These are phyloP conservation scores for Griposia aprilina DNA, from an alignment of 2,888 invertebrate genomes.

Conservation along the genomic window DNA sequence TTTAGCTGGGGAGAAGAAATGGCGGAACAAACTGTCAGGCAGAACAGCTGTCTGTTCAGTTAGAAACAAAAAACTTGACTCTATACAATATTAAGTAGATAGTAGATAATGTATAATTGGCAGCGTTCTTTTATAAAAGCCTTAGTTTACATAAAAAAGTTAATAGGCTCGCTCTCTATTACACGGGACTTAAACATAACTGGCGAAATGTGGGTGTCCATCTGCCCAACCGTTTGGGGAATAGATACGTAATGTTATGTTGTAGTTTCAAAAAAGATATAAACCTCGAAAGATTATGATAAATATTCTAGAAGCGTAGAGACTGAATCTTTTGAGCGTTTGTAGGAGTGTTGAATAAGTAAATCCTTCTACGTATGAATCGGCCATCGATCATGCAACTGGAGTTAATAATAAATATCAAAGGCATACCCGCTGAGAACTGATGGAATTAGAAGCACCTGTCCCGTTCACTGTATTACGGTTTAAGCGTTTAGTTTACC, in stretches of 20 bases:
- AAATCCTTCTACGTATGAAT: conserved; percentile 17
- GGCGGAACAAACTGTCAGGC: too few relatives aligned
- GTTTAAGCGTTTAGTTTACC: conserved; percentile 27
- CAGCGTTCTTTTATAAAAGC: too few relatives aligned
- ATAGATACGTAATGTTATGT: not conserved
- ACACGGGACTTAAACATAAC: too few relatives aligned
- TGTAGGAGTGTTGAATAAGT: conserved; percentile 17
- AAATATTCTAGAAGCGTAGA: not conserved
- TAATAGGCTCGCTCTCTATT: too few relatives aligned
- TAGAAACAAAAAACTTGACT: too few relatives aligned
- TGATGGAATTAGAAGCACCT: conserved; percentile 52
- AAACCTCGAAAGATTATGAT: not conserved
- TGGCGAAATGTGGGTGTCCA: not conserved
- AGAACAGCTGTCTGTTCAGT: too few relatives aligned
- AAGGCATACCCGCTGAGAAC: conserved; percentile 34
- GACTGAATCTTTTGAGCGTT: not conserved
- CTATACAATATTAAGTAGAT: too few relatives aligned
- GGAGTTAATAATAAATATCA: conserved; percentile 54
- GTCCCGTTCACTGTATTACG: conserved; percentile 21
- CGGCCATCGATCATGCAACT: conserved; percentile 32
- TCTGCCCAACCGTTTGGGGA: not conserved
- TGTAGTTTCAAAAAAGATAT: not conserved
- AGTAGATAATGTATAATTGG: too few relatives aligned
- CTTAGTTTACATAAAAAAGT: too few relatives aligned
- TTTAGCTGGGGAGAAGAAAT: too few relatives aligned